Conservation (phyloP, 2,888 invertebrate species). For the Ellobium chinense region DNA sequence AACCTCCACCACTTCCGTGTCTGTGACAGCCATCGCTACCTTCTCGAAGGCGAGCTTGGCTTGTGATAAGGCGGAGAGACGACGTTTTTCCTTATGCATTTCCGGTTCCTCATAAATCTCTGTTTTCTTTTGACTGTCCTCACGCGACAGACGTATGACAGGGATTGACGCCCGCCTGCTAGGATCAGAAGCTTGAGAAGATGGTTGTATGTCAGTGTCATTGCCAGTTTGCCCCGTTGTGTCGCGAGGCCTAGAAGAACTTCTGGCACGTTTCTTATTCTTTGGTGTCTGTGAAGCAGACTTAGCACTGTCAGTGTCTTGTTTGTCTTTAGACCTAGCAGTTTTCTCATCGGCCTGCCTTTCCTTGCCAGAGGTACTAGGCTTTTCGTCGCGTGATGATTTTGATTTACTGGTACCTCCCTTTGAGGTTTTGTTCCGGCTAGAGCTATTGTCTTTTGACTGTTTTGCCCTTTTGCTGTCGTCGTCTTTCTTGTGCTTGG, state of each 20-base stretch:
- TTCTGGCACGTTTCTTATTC: constrained; percentile 24
- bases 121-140: constrained; percentile 23
- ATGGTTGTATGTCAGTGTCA: too few relatives aligned
- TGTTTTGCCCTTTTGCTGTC: constrained; percentile 41
- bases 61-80: constrained; percentile 27
- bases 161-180: constrained; percentile 17
- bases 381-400: not conserved
- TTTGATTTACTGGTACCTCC: not conserved
- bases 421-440: not conserved
- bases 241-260: constrained; percentile 30
- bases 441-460: constrained; percentile 48
- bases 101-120: constrained; percentile 7
- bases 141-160: constrained; percentile 25
- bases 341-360: not conserved
- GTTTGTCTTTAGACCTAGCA: not conserved
- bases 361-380: not conserved
- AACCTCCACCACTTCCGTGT: not conserved
- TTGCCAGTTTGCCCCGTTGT: too few relatives aligned
- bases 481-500: constrained; percentile 52
- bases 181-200: too few relatives aligned
- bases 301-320: not conserved
- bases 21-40: constrained; percentile 44
- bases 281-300: constrained; percentile 21
- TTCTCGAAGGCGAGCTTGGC: constrained; percentile 40
- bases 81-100: not conserved